These are phyloP conservation scores for Timema podura DNA, from an alignment of 2,888 invertebrate species.

Conservation along the genomic window DNA sequence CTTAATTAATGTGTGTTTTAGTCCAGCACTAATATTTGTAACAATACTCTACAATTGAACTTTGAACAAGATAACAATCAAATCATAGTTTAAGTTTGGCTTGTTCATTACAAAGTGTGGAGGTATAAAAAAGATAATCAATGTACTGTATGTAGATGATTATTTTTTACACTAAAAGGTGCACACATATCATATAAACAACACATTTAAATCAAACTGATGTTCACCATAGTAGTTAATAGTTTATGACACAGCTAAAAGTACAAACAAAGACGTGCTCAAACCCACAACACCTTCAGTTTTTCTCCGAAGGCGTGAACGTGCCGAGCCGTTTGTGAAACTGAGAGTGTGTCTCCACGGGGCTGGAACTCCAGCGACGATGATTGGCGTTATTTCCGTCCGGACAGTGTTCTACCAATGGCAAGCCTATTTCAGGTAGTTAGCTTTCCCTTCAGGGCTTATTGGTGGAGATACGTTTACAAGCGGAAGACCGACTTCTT, in stretches of 20 bases:
- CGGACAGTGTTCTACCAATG: slow-evolving; percentile 17
- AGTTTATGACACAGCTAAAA: not conserved
- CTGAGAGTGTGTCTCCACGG: slow-evolving; percentile 18
- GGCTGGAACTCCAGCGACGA: slow-evolving; percentile 28
- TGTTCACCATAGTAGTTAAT: too few relatives aligned
- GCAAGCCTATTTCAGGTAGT: slow-evolving; percentile 23
- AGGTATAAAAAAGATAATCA: too few relatives aligned
- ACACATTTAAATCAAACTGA: too few relatives aligned
- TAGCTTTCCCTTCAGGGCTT: not conserved
- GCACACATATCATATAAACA: too few relatives aligned
- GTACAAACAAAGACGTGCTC: not conserved
- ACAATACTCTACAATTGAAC: too few relatives aligned
- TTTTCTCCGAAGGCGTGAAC: slow-evolving; percentile 16
- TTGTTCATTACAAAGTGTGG: too few relatives aligned
- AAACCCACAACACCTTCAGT: slow-evolving; percentile 26
- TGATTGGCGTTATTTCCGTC: slow-evolving; percentile 16
- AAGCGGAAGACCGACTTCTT: slow-evolving; percentile 69
- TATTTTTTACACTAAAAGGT: too few relatives aligned
- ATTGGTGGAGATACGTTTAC: slow-evolving; percentile 15
- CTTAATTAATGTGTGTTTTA: too few relatives aligned
- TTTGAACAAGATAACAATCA: too few relatives aligned
- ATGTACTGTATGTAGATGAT: too few relatives aligned
- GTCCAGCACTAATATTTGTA: too few relatives aligned
- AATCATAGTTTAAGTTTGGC: too few relatives aligned
- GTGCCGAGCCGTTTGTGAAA: slow-evolving; percentile 9